Evolutionary conservation across 2,888 invertebrate genomes (phyloP), one percentile per base, ranked within the genome.

Genomic region (Syrista parreyssii): DNA sequence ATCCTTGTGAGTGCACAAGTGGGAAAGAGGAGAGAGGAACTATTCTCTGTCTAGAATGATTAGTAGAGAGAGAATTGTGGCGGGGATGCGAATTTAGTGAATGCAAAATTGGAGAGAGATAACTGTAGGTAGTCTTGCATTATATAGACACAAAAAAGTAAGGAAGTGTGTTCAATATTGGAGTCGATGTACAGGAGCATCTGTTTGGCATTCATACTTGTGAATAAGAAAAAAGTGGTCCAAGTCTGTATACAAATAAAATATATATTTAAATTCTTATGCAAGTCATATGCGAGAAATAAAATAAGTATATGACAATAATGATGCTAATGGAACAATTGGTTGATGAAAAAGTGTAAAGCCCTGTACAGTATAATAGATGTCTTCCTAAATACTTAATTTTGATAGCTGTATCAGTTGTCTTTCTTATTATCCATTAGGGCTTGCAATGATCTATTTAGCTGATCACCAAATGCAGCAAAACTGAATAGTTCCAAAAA

Each of bases 401-500:
- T 74, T 34, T 31, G 33, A 68, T 68, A 55, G 23, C 23, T 23
- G 23, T 23, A 23, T 55, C 23, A 55, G 23, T 55, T 23, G 1
- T 55, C 55, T 9, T 86, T 86, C 40, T 84, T 80, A 68, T 78
- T 76, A n/a, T 74, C 76, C 77, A 78, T 80, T 74, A 88, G 80
- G 74, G 86, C 80, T 68, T 88, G 82, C 77, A 92, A 81, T 68
- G 89, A 85, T 15, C 92, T 91, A 87, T 95, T 94, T 76, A 97
- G 91, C 84, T 95, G 94, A 74, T 94, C 93, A 0, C 94, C 93
- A 90, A 98, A 98, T 68, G 96, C 95, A 84, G 95, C 93, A 91
- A 97, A 97, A 0, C 98, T 98, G 91, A 98, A 98, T 83, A 94
- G 94, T 1, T 95, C 93, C 76, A 95, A 93, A 83, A 98, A 96